phyloP scores from a whole-genome alignment of 2,888 invertebrate species.

The Apantesis nais region DNA sequence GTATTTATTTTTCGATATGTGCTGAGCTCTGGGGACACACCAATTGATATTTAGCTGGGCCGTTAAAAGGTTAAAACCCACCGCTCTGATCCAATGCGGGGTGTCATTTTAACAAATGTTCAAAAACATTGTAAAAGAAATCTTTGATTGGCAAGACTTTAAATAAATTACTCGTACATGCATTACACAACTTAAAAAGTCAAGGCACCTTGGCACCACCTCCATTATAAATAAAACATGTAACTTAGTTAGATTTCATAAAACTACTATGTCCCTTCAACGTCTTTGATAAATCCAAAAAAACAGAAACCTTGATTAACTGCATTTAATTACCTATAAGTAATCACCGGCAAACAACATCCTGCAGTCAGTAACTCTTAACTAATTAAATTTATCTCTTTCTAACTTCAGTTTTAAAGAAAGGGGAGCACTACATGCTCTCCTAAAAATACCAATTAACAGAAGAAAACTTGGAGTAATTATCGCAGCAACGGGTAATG shows the following conservation, averaged over 20 bases:
- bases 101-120: neutral
- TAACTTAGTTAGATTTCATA: neutral
- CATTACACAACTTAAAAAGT: neutral
- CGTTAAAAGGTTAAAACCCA: no score
- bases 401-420: constrained; percentile 87
- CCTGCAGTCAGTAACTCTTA: neutral
- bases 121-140: neutral
- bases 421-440: constrained; percentile 88
- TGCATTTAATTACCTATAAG: neutral
- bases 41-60: no score
- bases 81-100: neutral
- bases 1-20: no score
- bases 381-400: neutral
- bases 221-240: no score
- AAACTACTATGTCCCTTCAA: neutral
- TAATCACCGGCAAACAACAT: neutral
- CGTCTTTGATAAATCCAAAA: neutral
- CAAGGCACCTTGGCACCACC: neutral
- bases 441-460: constrained; percentile 84
- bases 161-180: neutral
- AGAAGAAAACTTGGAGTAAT: constrained; percentile 88
- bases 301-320: neutral
- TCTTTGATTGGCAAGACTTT: neutral
- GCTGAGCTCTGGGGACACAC: no score
- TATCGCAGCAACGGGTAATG: constrained; percentile 90